Conservation (phyloP, 1,140 invertebrate genomes). For the Sinonovacula constricta region DNA sequence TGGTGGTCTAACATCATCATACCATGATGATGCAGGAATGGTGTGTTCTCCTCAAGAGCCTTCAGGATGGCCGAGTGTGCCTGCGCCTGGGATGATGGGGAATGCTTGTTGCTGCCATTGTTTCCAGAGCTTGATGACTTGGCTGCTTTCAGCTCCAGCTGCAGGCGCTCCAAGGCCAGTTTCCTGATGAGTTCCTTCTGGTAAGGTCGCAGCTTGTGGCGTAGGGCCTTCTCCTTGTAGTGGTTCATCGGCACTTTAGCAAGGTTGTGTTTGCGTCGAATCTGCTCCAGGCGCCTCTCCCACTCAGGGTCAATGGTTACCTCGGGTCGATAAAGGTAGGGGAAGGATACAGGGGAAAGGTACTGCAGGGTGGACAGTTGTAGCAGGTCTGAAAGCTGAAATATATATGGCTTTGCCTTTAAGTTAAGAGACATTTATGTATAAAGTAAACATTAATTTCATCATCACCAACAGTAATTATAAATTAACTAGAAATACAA, state of each 20-base stretch:
- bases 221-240: conserved; percentile 46
- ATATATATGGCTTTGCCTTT: neutral
- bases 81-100: no score
- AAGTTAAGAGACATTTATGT: no score
- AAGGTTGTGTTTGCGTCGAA: conserved; percentile 76
- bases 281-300: conserved; percentile 65
- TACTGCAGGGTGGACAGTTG: conserved; percentile 56
- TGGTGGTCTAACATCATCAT: neutral
- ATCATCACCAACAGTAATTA: no score
- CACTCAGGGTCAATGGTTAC: conserved; percentile 45
- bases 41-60: neutral
- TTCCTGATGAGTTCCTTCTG: conserved; percentile 76
- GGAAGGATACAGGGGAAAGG: conserved; percentile 59
- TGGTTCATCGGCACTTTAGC: conserved; percentile 50
- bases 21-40: neutral
- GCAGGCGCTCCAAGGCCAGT: conserved; percentile 77
- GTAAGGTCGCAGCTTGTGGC: conserved; percentile 73
- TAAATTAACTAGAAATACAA: no score
- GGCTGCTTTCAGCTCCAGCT: conserved; percentile 64
- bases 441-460: no score
- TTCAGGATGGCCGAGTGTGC: neutral
- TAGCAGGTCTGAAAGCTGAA: conserved; percentile 63
- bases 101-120: neutral
- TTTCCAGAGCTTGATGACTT: neutral
- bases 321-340: conserved; percentile 34